Base-by-base conservation (phyloP, 2,113 vertebrate genomes). In the Myodes glareolus region DNA sequence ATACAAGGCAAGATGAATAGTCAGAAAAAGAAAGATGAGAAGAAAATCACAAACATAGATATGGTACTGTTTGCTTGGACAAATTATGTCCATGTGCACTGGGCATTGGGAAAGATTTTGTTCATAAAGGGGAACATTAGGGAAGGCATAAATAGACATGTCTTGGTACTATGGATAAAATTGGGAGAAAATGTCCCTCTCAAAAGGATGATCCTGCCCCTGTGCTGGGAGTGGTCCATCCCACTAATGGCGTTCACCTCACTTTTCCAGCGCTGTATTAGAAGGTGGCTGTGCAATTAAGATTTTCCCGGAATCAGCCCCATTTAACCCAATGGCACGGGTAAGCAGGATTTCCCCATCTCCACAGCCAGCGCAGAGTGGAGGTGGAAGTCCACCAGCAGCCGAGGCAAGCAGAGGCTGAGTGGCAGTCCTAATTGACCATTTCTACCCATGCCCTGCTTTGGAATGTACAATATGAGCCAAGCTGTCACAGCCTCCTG, bases 371-470 rank as follows among this genome's bases (percentile, higher is more conserved):
- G 97, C 97, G 97, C 96, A 98, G 97, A 98, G 95, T 88, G 96
- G 92, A 96, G 67, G 96, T 96, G 97, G 87, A 93, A 90, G 61
- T 96, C 95, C 95, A 97, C 97, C 25, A 94, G 94, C 97, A 96
- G 94, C 94, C 6, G 17, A 58, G 14, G 39, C 91, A 95, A 98
- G 92, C 93, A 95, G 96, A 97, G 94, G 68, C 97, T 98, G 98
- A 98, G 96, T 98, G 98, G 98, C 98, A 98, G 98, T 98, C 98
- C 98, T 98, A 98, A 99, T 98, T 98, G 98, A 98, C 98, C 94
- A 96, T 97, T 98, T 98, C 98, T 98, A 76, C 94, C 93, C 94
- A 92, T 96, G 97, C 96, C 98, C 96, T 97, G 98, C 97, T 97
- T 97, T 97, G 93, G 97, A 98, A 98, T 94, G 88, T 97, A 97